Evolutionary conservation across 2,888 invertebrate species (phyloP), one percentile per base, ranked within the genome.

Genomic region (Epinotia ramella): DNA sequence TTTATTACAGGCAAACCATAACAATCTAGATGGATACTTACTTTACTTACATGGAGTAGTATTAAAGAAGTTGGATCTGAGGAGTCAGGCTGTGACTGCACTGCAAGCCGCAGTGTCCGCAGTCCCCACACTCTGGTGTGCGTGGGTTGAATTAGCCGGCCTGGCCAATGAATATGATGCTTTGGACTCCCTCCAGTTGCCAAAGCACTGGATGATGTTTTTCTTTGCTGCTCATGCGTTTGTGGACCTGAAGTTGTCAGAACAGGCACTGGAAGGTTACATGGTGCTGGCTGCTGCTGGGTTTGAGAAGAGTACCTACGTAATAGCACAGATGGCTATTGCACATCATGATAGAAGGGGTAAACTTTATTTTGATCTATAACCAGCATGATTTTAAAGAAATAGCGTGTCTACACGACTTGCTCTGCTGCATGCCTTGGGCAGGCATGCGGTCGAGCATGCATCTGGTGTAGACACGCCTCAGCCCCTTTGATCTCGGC

Each of bases 121-220:
- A 60, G 96, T 97, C 73, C 99, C 99, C 0, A 96, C 98, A 84
- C 96, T 99, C 77, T 99, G 99, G 99, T 97, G 98, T 60, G 97
- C 99, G 0, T 99, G 99, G 98, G 95, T 98, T 53, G 99, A 99
- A 88, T 92, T 99, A 16, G 97, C 98, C 0, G 96, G 97, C 11
- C 92, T 99, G 1, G 96, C 99, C 72, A 96, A 96, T 78, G 97
- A 98, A 83, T 97, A 97, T 89, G 97, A 97, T 83, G 97, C 97
- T 69, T 86, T 97, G 24, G 95, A 96, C 77, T 94, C 95, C 3
- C 86, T 96, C 5, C 95, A 95, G 76, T 88, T 97, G 60, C 98
- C 99, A 0, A 96, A 97, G 80, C 98, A 98, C 89, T 99, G 99
- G 99, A 98, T 99, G 95, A 97, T 97, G 89, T 96, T 97, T 80